Percentiles rank a stretch among this genome's conserved stretches.
Conservation (phyloP, 2,888 invertebrate genomes). For the Diarsia mendica region DNA sequence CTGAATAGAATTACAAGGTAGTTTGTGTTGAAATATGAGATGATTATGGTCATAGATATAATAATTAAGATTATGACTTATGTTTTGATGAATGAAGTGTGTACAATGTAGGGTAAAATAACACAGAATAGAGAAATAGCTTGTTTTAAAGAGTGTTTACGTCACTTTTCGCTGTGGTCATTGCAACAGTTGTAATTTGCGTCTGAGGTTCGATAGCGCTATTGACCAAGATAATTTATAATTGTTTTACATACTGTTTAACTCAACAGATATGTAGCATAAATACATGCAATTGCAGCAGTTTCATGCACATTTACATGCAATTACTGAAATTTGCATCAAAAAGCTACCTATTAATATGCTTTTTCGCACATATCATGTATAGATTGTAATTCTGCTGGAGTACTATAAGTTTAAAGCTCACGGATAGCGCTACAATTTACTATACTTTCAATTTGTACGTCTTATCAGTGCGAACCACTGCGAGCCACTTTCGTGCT, state of each 20-base stretch:
- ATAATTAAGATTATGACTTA: too few species aligned
- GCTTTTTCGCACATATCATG: not conserved
- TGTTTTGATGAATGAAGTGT: not conserved
- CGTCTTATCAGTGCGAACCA: not conserved
- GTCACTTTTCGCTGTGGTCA: too few species aligned
- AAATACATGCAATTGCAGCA: not conserved
- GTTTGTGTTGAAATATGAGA: too few species aligned
- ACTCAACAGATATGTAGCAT: not conserved
- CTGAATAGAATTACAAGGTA: slow-evolving; percentile 13
- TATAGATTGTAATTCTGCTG: not conserved
- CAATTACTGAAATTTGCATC: not conserved
- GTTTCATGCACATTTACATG: not conserved
- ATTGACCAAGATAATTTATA: not conserved
- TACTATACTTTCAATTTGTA: not conserved
- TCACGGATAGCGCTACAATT: not conserved
- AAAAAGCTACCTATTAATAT: not conserved
- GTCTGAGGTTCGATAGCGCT: not conserved
- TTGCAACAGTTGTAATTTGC: not conserved
- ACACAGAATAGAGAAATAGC: not conserved
- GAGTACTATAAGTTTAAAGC: not conserved
- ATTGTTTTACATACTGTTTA: not conserved
- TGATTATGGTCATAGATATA: too few species aligned
- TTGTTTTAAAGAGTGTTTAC: not conserved
- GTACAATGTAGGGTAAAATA: not conserved
- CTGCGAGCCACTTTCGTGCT: too few species aligned